Conservation (phyloP, 2,888 invertebrate species). For the Drosophila histrio region DNA sequence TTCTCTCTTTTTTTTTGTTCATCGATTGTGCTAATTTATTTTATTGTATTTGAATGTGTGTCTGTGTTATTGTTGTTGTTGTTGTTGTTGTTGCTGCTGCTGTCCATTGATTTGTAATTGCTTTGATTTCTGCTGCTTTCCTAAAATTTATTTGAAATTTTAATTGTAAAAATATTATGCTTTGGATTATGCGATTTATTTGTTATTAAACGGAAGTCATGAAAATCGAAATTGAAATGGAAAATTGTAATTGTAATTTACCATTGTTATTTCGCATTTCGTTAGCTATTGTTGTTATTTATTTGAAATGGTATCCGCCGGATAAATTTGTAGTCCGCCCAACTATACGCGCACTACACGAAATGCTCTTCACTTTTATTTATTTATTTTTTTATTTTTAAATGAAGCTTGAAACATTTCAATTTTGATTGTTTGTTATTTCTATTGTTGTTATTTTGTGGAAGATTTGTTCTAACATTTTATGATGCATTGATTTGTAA, state of each 20-base stretch:
- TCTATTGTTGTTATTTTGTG: slow-evolving; percentile 47
- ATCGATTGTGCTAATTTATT: slow-evolving; percentile 75
- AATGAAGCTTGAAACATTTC: slow-evolving; percentile 76
- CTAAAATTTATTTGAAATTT: slow-evolving; percentile 80
- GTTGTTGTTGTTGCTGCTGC: slow-evolving; percentile 18
- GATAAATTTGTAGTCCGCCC: slow-evolving; percentile 60
- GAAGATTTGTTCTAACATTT: slow-evolving; percentile 76
- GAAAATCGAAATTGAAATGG: slow-evolving; percentile 52
- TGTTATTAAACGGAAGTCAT: slow-evolving; percentile 79
- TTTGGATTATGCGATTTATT: slow-evolving; percentile 81
- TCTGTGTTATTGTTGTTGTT: slow-evolving; percentile 16
- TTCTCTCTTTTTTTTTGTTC: slow-evolving; percentile 23
- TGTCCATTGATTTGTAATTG: slow-evolving; percentile 59
- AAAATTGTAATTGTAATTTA: slow-evolving; percentile 64
- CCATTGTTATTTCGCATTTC: slow-evolving; percentile 40
- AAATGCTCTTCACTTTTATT: slow-evolving; percentile 25
- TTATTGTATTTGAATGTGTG: slow-evolving; percentile 47
- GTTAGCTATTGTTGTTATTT: slow-evolving; percentile 61
- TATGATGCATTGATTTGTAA: slow-evolving; percentile 74
- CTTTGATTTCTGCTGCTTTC: slow-evolving; percentile 72
- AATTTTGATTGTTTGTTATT: slow-evolving; percentile 50
- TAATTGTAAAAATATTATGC: slow-evolving; percentile 79
- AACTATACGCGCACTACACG: neutral
- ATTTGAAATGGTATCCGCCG: slow-evolving; percentile 77
- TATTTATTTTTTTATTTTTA: slow-evolving; percentile 33